Conservation (phyloP, 2,113 vertebrate species). For the Podarcis raffonei region DNA sequence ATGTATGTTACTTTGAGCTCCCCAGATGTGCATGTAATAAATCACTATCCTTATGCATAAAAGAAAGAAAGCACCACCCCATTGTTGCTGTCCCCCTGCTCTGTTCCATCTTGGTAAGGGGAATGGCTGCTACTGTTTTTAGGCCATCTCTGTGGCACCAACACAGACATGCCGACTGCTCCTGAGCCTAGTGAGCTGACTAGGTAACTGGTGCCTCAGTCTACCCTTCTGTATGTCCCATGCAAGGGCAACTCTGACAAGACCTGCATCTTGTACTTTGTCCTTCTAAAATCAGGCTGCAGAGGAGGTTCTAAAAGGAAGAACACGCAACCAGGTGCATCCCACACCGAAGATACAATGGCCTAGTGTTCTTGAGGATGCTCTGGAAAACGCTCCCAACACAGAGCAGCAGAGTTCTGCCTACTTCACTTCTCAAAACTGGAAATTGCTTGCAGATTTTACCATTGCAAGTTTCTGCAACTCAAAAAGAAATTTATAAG, state of each 20-base stretch:
- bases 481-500: not conserved
- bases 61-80: not conserved
- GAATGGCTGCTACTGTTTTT: too few relatives aligned
- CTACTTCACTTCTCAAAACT: not conserved
- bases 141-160: too few relatives aligned
- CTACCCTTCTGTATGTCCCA: not conserved
- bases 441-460: not conserved
- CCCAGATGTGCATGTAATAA: not conserved
- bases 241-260: not conserved
- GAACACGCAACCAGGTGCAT: not conserved
- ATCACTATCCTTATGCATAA: not conserved
- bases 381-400: not conserved
- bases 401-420: not conserved
- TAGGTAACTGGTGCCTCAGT: rapidly evolving
- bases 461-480: not conserved
- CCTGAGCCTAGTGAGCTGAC: too few relatives aligned
- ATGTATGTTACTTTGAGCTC: not conserved
- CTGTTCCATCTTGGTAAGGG: too few relatives aligned
- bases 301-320: rapidly evolving
- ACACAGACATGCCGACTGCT: too few relatives aligned
- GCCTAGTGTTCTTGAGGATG: too few relatives aligned
- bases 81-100: too few relatives aligned
- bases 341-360: rapidly evolving
- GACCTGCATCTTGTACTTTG: not conserved
- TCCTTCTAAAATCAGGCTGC: not conserved